Base-by-base conservation (phyloP, 2,113 vertebrate species). In the Cryptoleucopteryx plumbea region DNA sequence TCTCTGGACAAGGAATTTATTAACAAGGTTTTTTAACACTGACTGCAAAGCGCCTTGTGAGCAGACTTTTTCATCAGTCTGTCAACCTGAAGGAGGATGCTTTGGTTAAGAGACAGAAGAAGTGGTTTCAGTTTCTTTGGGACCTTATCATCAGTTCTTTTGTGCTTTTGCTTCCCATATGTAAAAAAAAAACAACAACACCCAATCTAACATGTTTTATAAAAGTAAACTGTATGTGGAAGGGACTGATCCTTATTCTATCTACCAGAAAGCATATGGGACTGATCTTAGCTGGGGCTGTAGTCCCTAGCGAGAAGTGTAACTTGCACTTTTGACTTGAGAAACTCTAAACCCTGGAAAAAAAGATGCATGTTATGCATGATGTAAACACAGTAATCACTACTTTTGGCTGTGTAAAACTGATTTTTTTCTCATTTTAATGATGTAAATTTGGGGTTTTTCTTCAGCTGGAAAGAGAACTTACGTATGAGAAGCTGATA, bases 401-500 rank as follows among this genome's bases (percentile, higher is more conserved):
- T 38, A 52, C 32, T 79, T 88, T 23, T 42, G 11, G 8, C 17
- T 66, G 1, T n/a, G 12, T 47, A 27, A 72, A 29, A 36, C 10
- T 38, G n/a, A 22, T 13, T 45, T 2, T 20, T 0, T 42, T 45
- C 25, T 66, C 6, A 34, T 55, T 72, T 34, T 58, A 68, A 81
- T 53, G 19, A 11, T 31, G 3, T 62, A 19, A 63, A 52, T 62
- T 13, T 32, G 2, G 9, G 2, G 9, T 55, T 63, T 83, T 89
- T 78, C 32, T 94, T 55, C 74, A 99, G 99, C 96, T 99, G 95
- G 98, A 99, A 94, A 96, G 93, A 40, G 91, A 95, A 71, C 93
- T 99, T 52, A 98, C 98, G 0, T 98, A 98, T 7, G 97, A 99
- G 68, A 99, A 98, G 25, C 98, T 99, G 18, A 19, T 86, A 3